phyloP scores from a whole-genome alignment of 2,888 invertebrate genomes.

The Parochlus steinenii region DNA sequence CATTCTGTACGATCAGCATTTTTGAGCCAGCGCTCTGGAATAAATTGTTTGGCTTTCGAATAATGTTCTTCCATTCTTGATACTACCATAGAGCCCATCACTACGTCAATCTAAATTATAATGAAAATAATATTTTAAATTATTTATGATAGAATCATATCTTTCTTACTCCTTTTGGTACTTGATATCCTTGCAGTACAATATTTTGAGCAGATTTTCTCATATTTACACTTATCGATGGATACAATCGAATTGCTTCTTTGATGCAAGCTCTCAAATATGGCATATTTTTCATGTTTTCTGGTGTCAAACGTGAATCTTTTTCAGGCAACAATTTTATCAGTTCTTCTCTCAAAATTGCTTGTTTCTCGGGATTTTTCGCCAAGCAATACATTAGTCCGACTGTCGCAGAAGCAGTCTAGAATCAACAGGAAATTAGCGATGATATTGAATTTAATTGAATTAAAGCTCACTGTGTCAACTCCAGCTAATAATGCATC shows the following conservation, averaged over 20 bases:
- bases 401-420: not conserved
- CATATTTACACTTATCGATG: constrained; percentile 37
- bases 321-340: constrained; percentile 22
- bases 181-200: constrained; percentile 37
- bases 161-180: constrained; percentile 37
- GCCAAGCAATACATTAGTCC: constrained; percentile 40
- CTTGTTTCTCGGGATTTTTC: constrained; percentile 38
- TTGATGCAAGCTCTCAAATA: constrained; percentile 50
- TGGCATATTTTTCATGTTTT: constrained; percentile 28
- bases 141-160: not conserved
- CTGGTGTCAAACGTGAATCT: constrained; percentile 22
- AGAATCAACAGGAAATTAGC: too few species aligned
- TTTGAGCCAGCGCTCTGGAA: constrained; percentile 50
- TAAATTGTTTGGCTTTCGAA: constrained; percentile 36
- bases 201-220: constrained; percentile 35
- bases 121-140: constrained; percentile 23
- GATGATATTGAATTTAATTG: not conserved
- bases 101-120: constrained; percentile 44
- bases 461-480: constrained; percentile 45
- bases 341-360: constrained; percentile 37
- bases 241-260: constrained; percentile 42
- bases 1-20: constrained; percentile 25
- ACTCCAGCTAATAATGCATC: constrained; percentile 55
- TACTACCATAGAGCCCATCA: constrained; percentile 52
- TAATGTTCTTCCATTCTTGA: constrained; percentile 43